Conservation (phyloP, 2,888 invertebrate species). For the Hypsopygia costalis region DNA sequence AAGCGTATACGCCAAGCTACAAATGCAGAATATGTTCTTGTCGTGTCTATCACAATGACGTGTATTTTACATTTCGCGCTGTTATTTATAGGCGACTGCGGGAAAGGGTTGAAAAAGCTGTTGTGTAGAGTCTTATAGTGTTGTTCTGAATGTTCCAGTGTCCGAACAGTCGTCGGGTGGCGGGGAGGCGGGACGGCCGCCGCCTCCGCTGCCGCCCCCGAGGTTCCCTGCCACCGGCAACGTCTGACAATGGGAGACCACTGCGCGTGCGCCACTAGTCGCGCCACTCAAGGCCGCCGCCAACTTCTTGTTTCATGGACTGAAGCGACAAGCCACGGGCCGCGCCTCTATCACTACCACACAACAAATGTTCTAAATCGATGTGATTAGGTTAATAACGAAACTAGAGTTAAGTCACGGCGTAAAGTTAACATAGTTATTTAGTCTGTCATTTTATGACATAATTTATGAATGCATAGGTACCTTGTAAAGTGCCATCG, state of each 20-base stretch:
- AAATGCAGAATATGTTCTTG: too few species aligned
- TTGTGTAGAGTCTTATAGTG: not conserved
- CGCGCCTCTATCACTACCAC: slow-evolving; percentile 71
- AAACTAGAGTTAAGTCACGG: slow-evolving; percentile 73
- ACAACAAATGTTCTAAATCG: slow-evolving; percentile 80
- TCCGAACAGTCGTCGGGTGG: slow-evolving; percentile 92
- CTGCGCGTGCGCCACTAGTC: slow-evolving; percentile 81
- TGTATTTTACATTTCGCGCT: too few species aligned
- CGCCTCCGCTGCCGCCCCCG: slow-evolving; percentile 90
- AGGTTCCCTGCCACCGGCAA: slow-evolving; percentile 86
- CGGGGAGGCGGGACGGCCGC: slow-evolving; percentile 86
- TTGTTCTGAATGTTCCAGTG: slow-evolving; percentile 76
- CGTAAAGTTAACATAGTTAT: slow-evolving; percentile 67
- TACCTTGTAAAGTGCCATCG: slow-evolving; percentile 69
- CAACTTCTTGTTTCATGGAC: slow-evolving; percentile 84
- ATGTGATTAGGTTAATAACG: slow-evolving; percentile 75
- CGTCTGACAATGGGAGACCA: slow-evolving; percentile 89
- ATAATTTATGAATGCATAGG: slow-evolving; percentile 67
- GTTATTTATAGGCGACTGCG: too few species aligned
- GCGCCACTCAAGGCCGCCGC: slow-evolving; percentile 84
- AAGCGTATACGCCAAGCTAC: too few species aligned
- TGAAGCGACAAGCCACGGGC: slow-evolving; percentile 74
- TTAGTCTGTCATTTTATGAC: slow-evolving; percentile 77
- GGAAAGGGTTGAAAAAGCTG: too few species aligned
- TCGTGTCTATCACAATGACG: too few species aligned